Conservation (phyloP, 2,797 vertebrate genomes). For the Gambusia yucatana region DNA sequence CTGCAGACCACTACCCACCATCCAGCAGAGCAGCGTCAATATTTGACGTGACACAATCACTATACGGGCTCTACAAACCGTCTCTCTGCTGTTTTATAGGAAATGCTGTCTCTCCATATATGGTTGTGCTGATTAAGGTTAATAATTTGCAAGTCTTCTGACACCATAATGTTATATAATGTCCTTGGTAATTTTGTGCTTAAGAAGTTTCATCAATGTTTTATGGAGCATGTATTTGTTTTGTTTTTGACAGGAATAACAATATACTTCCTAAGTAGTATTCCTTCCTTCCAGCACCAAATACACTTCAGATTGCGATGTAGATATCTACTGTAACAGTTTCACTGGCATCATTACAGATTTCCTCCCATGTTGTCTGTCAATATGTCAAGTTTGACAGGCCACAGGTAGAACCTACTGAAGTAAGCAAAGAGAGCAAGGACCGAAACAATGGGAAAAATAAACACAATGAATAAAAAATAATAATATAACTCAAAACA, state of each 20-base stretch:
- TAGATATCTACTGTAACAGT: not conserved
- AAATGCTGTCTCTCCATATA: not conserved
- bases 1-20: not conserved
- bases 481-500: not conserved
- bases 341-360: not conserved
- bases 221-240: not conserved
- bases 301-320: not conserved
- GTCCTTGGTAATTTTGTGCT: not conserved
- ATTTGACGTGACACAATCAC: not conserved
- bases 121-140: not conserved
- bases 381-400: not conserved
- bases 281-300: not conserved
- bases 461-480: not conserved
- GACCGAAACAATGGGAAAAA: not conserved
- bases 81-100: not conserved
- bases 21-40: not conserved
- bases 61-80: not conserved
- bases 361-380: not conserved
- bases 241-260: not conserved
- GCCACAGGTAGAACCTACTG: not conserved
- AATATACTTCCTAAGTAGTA: not conserved
- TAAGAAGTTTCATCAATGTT: not conserved
- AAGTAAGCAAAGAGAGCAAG: not conserved
- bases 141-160: not conserved
- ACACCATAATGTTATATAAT: not conserved